Evolutionary conservation across 2,888 invertebrate genomes (phyloP).

Genomic region (Drosophila koepferae): DNA sequence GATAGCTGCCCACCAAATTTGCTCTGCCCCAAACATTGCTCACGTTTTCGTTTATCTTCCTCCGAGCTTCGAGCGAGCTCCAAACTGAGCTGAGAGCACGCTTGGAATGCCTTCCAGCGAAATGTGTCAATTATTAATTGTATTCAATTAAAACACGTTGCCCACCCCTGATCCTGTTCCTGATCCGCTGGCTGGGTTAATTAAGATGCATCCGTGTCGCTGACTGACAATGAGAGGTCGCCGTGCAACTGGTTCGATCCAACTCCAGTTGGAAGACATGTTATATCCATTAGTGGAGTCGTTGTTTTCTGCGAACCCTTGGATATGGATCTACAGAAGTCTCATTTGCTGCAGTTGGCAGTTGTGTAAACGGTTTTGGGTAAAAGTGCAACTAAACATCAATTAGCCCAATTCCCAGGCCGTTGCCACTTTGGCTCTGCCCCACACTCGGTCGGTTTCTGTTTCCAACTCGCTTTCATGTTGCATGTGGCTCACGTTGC

Average conservation of each 20-base stretch:
- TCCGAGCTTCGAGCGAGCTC: conserved; percentile 26
- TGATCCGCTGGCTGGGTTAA: conserved; percentile 57
- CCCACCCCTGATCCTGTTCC: conserved; percentile 27
- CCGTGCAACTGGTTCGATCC: conserved; percentile 27
- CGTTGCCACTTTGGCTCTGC: conserved; percentile 61
- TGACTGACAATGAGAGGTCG: conserved; percentile 30
- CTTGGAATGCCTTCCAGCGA: conserved; percentile 69
- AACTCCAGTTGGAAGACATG: conserved; percentile 40
- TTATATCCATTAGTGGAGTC: conserved; percentile 42
- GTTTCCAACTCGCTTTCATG: conserved; percentile 67
- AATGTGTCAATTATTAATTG: conserved; percentile 85
- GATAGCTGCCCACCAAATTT: conserved; percentile 30
- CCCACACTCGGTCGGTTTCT: conserved; percentile 52
- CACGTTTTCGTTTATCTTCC: conserved; percentile 63
- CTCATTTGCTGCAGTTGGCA: conserved; percentile 42
- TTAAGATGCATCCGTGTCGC: conserved; percentile 82
- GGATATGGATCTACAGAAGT: conserved; percentile 52
- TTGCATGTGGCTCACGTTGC: conserved; percentile 77
- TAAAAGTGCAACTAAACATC: conserved; percentile 85
- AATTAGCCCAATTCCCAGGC: conserved; percentile 85
- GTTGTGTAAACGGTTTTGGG: conserved; percentile 79
- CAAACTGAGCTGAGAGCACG: conserved; percentile 28
- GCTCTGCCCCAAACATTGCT: conserved; percentile 44
- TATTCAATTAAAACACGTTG: conserved; percentile 81
- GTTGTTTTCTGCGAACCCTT: conserved; percentile 14